These are phyloP conservation scores for Tipula vernalis DNA, from an alignment of 2,888 invertebrate species.

Conservation along the genomic window DNA sequence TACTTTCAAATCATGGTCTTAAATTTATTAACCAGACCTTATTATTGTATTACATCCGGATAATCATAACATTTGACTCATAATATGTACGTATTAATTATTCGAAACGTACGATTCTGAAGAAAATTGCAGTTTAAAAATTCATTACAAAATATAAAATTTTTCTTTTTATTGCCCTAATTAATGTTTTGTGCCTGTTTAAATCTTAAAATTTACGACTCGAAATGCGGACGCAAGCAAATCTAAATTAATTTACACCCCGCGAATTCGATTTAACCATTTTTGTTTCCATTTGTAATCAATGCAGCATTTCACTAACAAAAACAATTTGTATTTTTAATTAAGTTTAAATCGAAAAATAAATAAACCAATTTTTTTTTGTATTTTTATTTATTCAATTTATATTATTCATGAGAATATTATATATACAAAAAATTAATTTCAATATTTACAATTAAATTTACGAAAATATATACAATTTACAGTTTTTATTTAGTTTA, in stretches of 20 bases:
- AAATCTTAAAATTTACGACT: background rate
- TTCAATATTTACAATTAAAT: constrained; percentile 1
- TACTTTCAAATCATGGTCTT: too few relatives aligned
- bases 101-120: background rate
- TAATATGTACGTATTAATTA: background rate
- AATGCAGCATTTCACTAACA: background rate
- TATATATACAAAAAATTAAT: background rate
- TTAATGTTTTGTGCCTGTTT: background rate
- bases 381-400: background rate
- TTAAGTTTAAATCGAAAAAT: background rate
- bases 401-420: background rate
- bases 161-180: background rate
- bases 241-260: background rate
- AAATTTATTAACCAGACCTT: too few relatives aligned
- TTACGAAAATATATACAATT: background rate
- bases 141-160: background rate
- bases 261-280: background rate
- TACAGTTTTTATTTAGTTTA: background rate
- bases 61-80: background rate
- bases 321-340: background rate
- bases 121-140: background rate
- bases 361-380: background rate
- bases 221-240: background rate
- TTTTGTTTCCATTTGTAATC: background rate
- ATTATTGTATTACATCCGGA: too few relatives aligned